Base-by-base conservation (phyloP, 2,113 vertebrate species). In the Nymphicus hollandicus region DNA sequence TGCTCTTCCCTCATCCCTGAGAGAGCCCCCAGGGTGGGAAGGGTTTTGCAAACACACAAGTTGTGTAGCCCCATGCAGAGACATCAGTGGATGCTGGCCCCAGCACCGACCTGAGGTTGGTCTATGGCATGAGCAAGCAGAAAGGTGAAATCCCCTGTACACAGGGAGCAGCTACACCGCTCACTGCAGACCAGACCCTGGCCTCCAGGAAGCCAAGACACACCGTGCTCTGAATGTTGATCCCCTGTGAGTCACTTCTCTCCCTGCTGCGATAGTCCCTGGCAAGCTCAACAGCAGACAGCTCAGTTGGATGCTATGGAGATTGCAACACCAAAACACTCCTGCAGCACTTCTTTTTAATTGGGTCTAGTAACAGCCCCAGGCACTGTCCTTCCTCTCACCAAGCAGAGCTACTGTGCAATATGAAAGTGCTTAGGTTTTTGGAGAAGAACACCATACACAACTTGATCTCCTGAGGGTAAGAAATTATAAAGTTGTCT, bases 401-500 rank as follows among this genome's bases (percentile, higher is more conserved):
- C 46, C 69, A 39, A 5, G 77, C 77, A 91, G 56, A 81, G 49
- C 58, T 50, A 44, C 70, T 3, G 4, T n/a, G 71, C 11, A 8
- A 11, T 39, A 24, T 0, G 37, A 17, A 81, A 69, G 18, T 31
- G 63, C 68, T 88, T 31, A 0, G 7, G 41, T 53, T 74, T 78
- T 41, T 44, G 60, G 39, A 83, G 72, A 53, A 81, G 86, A 93
- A 33, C 77, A 92, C 25, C 52, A 5, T 11, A 27, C 5, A 7
- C 77, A 86, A 25, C 90, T 46, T 2, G 6, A 47, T 89, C 84
- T 93, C 90, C 66, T 0, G 22, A 89, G 95, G 86, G 88, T 35
- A 89, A 80, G 55, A 82, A 85, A 95, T 89, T 88, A 78, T 44
- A 83, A 49, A 3, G 4, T 86, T 93, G 85, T 61, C 90, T 95